Evolutionary conservation across 2,113 vertebrate species (phyloP), one percentile per base, ranked within the genome.

Genomic region (Lanius collurio): DNA sequence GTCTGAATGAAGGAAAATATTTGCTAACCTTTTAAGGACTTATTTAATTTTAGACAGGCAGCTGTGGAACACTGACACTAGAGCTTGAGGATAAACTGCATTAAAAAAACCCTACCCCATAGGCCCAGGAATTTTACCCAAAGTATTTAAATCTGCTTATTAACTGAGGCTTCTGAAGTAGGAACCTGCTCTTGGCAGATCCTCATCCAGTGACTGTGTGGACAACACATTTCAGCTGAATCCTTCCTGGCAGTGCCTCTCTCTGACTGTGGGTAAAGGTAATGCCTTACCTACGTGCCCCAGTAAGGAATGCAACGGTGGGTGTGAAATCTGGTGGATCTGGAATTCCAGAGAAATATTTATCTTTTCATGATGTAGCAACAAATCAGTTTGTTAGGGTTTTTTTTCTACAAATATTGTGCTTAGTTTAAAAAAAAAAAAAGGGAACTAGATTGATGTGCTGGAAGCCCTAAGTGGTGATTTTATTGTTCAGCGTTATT

Each of bases 61-160:
- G 6, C 21, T 35, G 15, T 46, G 39, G 17, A 85, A 53, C 15
- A 41, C 24, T 24, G 28, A 13, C 47, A 9, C 5, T 69, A 74
- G 31, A 69, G 2, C 10, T 60, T 90, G 30, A 68, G 22, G 13
- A 79, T 21, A 46, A 63, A 30, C 11, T 57, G 5, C 15, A 41
- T 41, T 55, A 46, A 30, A 50, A 18, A 2, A 18, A 1, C 0
- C 2, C 2, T 9, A 26, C 4, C 6, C 20, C 12, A 53, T 0
- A 59, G 8, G 6, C 55, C 31, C 35, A 27, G 10, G 26, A 5
- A 47, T 73, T 83, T 95, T 47, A 50, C 10, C 9, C 39, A 9
- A 7, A 42, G 4, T 31, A 13, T 7, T 10, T 21, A n/a, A 47
- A 18, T 42, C 28, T 87, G 22, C 52, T 56, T 60, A 31, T 23